Percentiles rank a stretch among this genome's conserved stretches.
Conservation (phyloP, 2,888 invertebrate genomes). For the Alentia gelatinosa region DNA sequence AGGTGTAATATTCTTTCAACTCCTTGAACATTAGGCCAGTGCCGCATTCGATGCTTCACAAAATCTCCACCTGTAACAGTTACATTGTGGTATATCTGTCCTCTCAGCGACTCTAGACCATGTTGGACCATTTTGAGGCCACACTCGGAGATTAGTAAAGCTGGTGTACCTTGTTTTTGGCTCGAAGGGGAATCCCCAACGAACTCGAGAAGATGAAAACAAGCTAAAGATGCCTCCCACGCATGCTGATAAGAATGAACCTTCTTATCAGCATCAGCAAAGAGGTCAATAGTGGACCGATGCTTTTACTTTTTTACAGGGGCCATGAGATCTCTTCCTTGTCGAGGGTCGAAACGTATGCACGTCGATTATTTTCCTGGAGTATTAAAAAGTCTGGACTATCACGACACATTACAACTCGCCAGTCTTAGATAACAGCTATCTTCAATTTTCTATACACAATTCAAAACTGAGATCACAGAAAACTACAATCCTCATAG, state of each 20-base stretch:
- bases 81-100: too few species aligned
- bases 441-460: not conserved
- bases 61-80: too few species aligned
- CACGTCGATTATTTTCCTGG: too few species aligned
- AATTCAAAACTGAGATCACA: conserved; percentile 9
- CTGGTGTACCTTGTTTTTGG: conserved; percentile 30
- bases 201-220: too few species aligned
- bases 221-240: not conserved
- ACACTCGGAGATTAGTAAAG: conserved; percentile 7
- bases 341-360: too few species aligned
- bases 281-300: not conserved
- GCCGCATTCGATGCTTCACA: too few species aligned
- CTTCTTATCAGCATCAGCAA: too few species aligned
- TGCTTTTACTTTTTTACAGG: not conserved
- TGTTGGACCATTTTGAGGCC: not conserved
- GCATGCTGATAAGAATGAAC: too few species aligned
- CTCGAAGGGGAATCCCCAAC: not conserved
- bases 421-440: not conserved
- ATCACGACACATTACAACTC: not conserved
- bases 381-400: not conserved
- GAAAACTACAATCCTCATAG: too few species aligned
- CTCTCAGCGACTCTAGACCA: too few species aligned
- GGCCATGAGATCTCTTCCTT: conserved; percentile 22
- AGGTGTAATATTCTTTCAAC: too few species aligned
- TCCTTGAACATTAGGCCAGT: too few species aligned